Evolutionary conservation across 2,113 vertebrate genomes (phyloP), one percentile per base, ranked within the genome.

Genomic region (Cnemophilus loriae): DNA sequence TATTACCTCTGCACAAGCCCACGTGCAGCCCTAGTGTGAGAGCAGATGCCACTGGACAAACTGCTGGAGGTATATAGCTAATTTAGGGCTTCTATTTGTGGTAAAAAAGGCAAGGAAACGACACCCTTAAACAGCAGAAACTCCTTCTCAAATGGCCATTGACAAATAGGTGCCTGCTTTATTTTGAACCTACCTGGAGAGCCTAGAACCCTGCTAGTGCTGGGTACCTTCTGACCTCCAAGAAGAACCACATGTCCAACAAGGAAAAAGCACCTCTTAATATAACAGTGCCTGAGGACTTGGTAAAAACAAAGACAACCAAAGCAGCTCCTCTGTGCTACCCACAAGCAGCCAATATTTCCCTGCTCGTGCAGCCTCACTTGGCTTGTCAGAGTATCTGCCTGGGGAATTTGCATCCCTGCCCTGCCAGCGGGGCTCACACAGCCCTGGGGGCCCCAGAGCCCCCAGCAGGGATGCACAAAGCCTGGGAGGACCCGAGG

Each of bases 311-410:
- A 55, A 65, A 27, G 39, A 61, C 21, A 76, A 24, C 7, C 24
- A 7, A 68, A 76, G 50, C 6, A 65, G 53, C 30, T 87, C 27
- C 33, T 55, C 56, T 52, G n/a, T 30, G 52, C 28, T 52, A 42
- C 21, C 21, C 24, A 57, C 0, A 0, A 65, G 57, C 37, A 77
- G 33, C 9, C 21, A 47, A 4, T 16, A 35, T 9, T 46, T 11
- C 41, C 41, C 47, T 60, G n/a, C 26, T 53, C 16, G 5, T 50
- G 41, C 42, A 67, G 35, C 49, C 56, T 71, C 30, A 30, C 10
- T 59, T 1, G 1, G 50, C 46, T 56, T 39, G 39, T 47, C 50
- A 47, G 47, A 42, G 5, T 27, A 41, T 41, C 32, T 61, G 27
- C 69, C 30, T 22, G 20, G 18, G 6, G 20, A 68, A 82, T 59